Evolutionary conservation across 1,140 invertebrate species (phyloP), one percentile per base, ranked within the genome.

Genomic region (Temnothorax longispinosus): DNA sequence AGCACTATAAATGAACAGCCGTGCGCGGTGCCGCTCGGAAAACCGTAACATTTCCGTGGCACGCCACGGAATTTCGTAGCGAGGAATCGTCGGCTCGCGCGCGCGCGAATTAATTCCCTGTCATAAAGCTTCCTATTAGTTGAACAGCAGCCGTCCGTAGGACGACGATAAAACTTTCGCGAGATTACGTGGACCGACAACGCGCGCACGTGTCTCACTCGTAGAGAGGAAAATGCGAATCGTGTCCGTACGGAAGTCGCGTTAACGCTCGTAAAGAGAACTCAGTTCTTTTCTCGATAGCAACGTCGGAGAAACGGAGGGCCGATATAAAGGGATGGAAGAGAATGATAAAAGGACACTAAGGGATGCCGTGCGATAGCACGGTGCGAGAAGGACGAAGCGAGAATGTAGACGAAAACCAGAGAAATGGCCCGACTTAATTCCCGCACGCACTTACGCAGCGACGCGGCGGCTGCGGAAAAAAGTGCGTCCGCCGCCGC

Each of bases 401-500:
- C 62, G 44, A 32, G 58, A 32, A 13, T 27, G 56, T 62, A 52
- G 27, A 75, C 54, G 86, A 77, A 69, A 69, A 44, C 4, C 64
- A 71, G 74, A 67, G 72, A 80, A 88, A 90, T 87, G 58, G 90
- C 21, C 38, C 2, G 54, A 38, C 74, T 81, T 91, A 90, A 91
- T 91, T 89, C 89, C 50, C 74, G 69, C 62, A 88, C 90, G 90
- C 89, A 92, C 86, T 90, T 87, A 91, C 67, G 86, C 74, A 72
- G 35, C 71, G 64, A 88, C 64, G 84, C 80, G 87, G 32, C 58
- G 76, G 27, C 27, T 1, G 27, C 44, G 60, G 60, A 80, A 80
- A 87, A 87, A 88, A 91, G 54, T 41, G 56, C 78, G 80, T 58
- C 52, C 62, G 56, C 41, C 27, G 38, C 38, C 3, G 38, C 62